A percentile compares a stretch with the other conserved stretches of the same genome.
Evolutionary conservation across 2,113 vertebrate species (phyloP).

Genomic region (Beaufortia kweichowensis): DNA sequence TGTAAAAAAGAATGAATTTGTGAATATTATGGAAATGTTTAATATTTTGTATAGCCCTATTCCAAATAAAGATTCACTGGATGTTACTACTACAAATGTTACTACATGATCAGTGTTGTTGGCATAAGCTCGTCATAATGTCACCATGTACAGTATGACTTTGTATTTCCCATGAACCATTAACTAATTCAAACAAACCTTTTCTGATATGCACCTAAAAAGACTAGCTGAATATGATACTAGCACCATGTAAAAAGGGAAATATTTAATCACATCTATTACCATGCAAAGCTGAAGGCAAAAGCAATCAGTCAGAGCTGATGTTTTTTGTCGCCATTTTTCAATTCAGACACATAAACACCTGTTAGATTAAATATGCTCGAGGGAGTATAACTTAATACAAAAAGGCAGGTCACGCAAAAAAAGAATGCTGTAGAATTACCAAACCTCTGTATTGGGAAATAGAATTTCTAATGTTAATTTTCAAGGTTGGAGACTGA

Average conservation of each 20-base stretch:
- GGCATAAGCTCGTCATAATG: not conserved
- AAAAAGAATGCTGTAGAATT: not conserved
- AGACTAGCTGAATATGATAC: not conserved
- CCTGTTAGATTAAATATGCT: conserved; percentile 16
- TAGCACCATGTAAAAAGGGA: not conserved
- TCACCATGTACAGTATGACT: not conserved
- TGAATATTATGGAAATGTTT: too few relatives aligned
- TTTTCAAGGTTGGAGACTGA: not conserved
- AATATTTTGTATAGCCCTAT: too few relatives aligned
- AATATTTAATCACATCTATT: conserved; percentile 11
- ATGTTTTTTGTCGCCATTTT: conserved; percentile 11
- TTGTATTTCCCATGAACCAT: not conserved
- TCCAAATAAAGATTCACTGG: too few relatives aligned
- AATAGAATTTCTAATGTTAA: not conserved
- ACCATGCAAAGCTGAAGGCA: conserved; percentile 52
- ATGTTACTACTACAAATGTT: too few relatives aligned
- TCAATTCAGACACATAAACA: conserved; percentile 33
- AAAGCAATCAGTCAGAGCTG: conserved; percentile 49
- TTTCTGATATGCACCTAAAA: not conserved
- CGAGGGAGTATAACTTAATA: conserved; percentile 4
- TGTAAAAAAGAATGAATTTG: too few relatives aligned
- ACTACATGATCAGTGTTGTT: too few relatives aligned
- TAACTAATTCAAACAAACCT: not conserved
- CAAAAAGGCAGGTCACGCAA: not conserved
- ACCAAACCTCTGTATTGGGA: not conserved